These are phyloP conservation scores for Drosophila affinis DNA, from an alignment of 2,888 invertebrate genomes.

Conservation along the genomic window DNA sequence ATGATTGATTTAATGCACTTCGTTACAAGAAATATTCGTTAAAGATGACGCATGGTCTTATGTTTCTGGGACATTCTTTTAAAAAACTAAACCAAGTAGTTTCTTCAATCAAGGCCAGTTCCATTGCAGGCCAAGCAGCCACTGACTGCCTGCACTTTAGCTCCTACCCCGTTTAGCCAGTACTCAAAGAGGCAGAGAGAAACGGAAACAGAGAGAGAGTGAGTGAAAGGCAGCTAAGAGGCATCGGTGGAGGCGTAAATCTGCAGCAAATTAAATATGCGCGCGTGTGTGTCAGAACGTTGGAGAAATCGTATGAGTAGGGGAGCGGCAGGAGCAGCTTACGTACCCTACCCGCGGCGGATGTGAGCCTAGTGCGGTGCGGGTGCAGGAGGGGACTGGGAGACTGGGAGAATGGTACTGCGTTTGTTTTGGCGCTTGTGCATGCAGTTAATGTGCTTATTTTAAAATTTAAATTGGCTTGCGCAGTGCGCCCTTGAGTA, in stretches of 20 bases:
- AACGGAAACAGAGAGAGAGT: neutral
- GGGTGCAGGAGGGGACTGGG: neutral
- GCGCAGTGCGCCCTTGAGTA: conserved; percentile 67
- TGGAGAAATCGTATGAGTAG: conserved; percentile 1
- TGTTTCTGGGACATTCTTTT: too few relatives aligned
- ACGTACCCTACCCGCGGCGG: neutral
- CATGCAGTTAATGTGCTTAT: conserved; percentile 79
- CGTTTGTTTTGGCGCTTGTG: conserved; percentile 54
- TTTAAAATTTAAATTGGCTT: conserved; percentile 81
- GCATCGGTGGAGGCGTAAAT: conserved; percentile 53
- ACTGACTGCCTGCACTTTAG: neutral
- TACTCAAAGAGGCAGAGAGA: neutral
- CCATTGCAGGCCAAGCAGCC: too few relatives aligned
- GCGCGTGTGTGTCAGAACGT: conserved; percentile 34
- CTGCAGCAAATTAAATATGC: conserved; percentile 62
- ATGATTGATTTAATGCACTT: too few relatives aligned
- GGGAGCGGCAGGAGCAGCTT: neutral
- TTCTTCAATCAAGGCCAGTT: too few relatives aligned
- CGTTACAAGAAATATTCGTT: too few relatives aligned
- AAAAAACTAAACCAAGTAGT: too few relatives aligned
- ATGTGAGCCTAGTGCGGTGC: neutral
- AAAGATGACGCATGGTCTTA: too few relatives aligned
- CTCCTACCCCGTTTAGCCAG: neutral
- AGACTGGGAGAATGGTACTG: neutral
- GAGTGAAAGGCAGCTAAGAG: neutral